phyloP scores from a whole-genome alignment of 1,140 invertebrate genomes.

The Chrysopa pallens region DNA sequence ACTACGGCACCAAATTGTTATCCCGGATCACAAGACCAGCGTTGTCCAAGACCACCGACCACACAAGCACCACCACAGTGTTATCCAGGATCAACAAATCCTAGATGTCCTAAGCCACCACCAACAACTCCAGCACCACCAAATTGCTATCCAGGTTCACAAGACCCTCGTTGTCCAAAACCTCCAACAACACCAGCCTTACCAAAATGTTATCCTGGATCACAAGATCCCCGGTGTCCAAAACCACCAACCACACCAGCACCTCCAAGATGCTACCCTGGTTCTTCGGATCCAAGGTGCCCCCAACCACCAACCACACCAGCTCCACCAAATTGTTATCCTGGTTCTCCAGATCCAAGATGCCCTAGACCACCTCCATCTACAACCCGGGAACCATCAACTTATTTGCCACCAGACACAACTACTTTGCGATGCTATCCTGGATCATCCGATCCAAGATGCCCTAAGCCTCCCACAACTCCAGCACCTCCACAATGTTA shows the following conservation, averaged over 20 bases:
- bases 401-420: conserved; percentile 1
- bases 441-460: conserved; percentile 20
- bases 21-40: conserved; percentile 16
- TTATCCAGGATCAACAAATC: conserved; percentile 14
- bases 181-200: conserved; percentile 13
- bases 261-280: conserved; percentile 22
- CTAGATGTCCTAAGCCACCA: conserved; percentile 15
- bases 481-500: conserved; percentile 11
- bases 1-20: conserved; percentile 11
- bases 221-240: conserved; percentile 10
- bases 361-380: conserved; percentile 10
- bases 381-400: conserved; percentile 4
- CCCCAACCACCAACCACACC: conserved; percentile 13
- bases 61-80: conserved; percentile 11
- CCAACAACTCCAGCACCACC: conserved; percentile 16
- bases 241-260: conserved; percentile 16
- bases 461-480: conserved; percentile 11
- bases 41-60: conserved; percentile 13
- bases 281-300: conserved; percentile 21
- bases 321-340: conserved; percentile 15
- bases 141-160: conserved; percentile 24
- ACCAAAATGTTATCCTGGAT: conserved; percentile 13
- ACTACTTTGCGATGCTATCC: conserved; percentile 9
- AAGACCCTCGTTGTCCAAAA: conserved; percentile 18
- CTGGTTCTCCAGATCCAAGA: conserved; percentile 9